Conservation (phyloP, 37 sponge, comb jelly and placozoan genomes). For the Ephydatia muelleri region DNA sequence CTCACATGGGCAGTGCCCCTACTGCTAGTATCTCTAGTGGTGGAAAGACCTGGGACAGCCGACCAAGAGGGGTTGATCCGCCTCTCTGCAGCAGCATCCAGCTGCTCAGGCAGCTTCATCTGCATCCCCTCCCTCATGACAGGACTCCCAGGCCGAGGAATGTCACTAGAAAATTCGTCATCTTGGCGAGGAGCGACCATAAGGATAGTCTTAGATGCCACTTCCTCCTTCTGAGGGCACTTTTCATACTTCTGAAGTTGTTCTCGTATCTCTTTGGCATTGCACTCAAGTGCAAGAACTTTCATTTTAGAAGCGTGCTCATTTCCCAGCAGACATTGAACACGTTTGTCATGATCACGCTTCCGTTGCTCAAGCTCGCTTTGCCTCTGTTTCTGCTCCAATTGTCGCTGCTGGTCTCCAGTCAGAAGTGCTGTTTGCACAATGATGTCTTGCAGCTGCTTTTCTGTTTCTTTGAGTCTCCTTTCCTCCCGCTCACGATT, state of each 20-base stretch:
- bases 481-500: constrained; percentile 33
- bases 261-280: constrained; percentile 25
- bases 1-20: too few relatives aligned
- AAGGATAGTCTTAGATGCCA: too few relatives aligned
- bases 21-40: too few relatives aligned
- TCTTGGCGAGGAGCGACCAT: too few relatives aligned
- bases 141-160: too few relatives aligned
- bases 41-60: too few relatives aligned
- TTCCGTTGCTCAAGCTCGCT: constrained; percentile 39
- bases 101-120: too few relatives aligned
- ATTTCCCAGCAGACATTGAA: constrained; percentile 31
- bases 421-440: not conserved
- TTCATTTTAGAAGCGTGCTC: constrained; percentile 29
- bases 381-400: constrained; percentile 25
- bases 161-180: too few relatives aligned
- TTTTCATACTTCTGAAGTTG: not conserved
- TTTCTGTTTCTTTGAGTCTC: constrained; percentile 25
- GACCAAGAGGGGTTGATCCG: too few relatives aligned
- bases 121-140: too few relatives aligned
- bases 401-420: constrained; percentile 27
- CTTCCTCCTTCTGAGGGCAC: not conserved
- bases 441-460: constrained; percentile 2
- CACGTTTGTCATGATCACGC: constrained; percentile 1
- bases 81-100: too few relatives aligned
- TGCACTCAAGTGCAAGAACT: constrained; percentile 35